phyloP scores from a whole-genome alignment of 2,797 vertebrate species.

The Pachyuromys duprasi region DNA sequence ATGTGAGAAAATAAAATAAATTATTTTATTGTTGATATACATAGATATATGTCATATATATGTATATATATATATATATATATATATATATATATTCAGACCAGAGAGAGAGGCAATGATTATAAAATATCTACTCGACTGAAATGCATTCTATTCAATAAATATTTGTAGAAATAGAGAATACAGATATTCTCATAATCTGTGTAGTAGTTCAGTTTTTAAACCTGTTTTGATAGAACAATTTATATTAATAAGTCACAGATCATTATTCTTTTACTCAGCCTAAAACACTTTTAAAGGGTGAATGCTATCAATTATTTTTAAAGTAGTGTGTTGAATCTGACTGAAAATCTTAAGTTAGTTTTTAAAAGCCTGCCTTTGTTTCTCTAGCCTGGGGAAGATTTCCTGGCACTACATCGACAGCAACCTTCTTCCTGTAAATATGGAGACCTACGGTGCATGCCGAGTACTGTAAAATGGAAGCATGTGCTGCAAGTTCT shows the following conservation, averaged over 20 bases:
- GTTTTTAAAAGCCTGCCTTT: conserved; percentile 11
- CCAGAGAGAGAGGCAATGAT: neutral
- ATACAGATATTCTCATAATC: neutral
- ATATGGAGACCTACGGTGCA: conserved; percentile 56
- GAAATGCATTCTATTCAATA: conserved; percentile 12
- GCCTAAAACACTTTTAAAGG: neutral
- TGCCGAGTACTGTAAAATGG: conserved; percentile 64
- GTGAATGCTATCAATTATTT: neutral
- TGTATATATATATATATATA: too few relatives aligned
- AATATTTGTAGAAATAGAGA: conserved; percentile 28
- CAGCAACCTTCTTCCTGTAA: conserved; percentile 42
- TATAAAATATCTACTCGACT: conserved; percentile 1
- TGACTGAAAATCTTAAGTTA: conserved; percentile 55
- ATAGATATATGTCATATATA: neutral
- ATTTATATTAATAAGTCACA: conserved; percentile 13
- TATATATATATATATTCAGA: neutral
- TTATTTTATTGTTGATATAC: neutral
- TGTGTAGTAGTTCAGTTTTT: neutral
- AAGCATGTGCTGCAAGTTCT: conserved; percentile 58
- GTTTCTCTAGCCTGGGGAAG: conserved; percentile 16
- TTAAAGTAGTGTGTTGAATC: conserved; percentile 48
- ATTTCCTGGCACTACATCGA: conserved; percentile 40
- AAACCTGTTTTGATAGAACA: neutral
- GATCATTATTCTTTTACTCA: conserved; percentile 2
- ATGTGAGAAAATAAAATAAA: conserved; percentile 12